Evolutionary conservation across 1,140 invertebrate genomes (phyloP).

Genomic region (Onthophagus taurus): DNA sequence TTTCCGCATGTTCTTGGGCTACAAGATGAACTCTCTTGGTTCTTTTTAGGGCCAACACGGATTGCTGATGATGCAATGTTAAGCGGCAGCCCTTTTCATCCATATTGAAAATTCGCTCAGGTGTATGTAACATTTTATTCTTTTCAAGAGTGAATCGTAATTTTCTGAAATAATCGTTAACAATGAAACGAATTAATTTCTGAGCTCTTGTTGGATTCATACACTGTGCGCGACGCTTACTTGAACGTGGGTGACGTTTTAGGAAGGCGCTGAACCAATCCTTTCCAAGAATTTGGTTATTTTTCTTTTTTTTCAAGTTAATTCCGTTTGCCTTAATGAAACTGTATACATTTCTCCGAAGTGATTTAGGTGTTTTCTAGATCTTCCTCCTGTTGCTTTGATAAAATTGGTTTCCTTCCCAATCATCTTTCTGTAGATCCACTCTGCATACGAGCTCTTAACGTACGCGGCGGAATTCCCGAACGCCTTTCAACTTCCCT

Average conservation of each 20-base stretch:
- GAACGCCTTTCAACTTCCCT: too few relatives aligned
- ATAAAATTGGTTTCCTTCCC: too few relatives aligned
- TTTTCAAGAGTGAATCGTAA: slow-evolving; percentile 21
- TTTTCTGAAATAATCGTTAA: slow-evolving; percentile 31
- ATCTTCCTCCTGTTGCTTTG: too few relatives aligned
- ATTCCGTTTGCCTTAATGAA: not conserved
- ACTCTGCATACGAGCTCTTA: too few relatives aligned
- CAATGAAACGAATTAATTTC: slow-evolving; percentile 33
- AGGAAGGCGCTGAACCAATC: slow-evolving; percentile 27
- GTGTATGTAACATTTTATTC: slow-evolving; percentile 24
- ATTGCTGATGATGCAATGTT: slow-evolving; percentile 32
- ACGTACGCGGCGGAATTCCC: too few relatives aligned
- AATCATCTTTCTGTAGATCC: too few relatives aligned
- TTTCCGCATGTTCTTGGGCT: slow-evolving; percentile 30
- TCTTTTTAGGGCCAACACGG: slow-evolving; percentile 26
- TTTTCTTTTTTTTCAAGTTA: not conserved
- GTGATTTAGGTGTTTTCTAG: slow-evolving; percentile 5
- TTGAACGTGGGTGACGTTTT: slow-evolving; percentile 22
- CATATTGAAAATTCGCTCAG: slow-evolving; percentile 34
- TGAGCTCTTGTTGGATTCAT: slow-evolving; percentile 23
- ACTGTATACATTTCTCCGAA: slow-evolving; percentile 9
- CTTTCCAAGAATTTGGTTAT: slow-evolving; percentile 17
- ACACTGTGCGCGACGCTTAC: not conserved
- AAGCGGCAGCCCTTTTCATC: slow-evolving; percentile 35
- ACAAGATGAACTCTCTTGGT: slow-evolving; percentile 28